These are phyloP conservation scores for Sebastes glaucus DNA, from an alignment of 2,797 vertebrate genomes.

Conservation along the genomic window DNA sequence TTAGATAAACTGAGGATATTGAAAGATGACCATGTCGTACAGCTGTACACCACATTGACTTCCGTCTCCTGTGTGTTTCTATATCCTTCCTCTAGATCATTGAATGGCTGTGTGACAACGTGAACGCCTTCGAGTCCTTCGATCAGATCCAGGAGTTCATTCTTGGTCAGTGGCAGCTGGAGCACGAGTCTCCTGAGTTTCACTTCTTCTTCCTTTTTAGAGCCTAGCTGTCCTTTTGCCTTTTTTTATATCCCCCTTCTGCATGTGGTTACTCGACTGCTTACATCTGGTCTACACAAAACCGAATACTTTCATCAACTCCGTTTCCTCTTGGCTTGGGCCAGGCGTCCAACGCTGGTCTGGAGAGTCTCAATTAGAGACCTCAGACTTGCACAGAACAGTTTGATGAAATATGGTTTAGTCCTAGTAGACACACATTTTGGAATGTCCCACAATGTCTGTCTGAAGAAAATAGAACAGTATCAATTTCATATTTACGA, in stretches of 20 bases:
- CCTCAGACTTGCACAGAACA: constrained; percentile 1
- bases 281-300: constrained; percentile 38
- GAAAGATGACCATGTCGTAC: neutral
- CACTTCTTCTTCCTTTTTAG: constrained; percentile 19
- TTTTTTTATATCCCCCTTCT: constrained; percentile 10
- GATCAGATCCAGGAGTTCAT: constrained; percentile 97
- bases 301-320: constrained; percentile 31
- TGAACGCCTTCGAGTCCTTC: constrained; percentile 86
- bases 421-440: constrained; percentile 10
- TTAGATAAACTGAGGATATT: neutral
- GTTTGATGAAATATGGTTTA: neutral
- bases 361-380: constrained; percentile 20
- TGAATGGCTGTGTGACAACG: constrained; percentile 90
- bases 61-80: constrained; percentile 35
- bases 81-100: constrained; percentile 83
- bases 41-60: neutral
- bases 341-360: too few species aligned
- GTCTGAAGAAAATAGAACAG: neutral
- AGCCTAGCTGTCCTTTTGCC: neutral
- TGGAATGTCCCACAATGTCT: neutral
- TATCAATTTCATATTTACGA: constrained; percentile 8
- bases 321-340: constrained; percentile 16
- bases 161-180: constrained; percentile 84
- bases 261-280: constrained; percentile 2
- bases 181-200: constrained; percentile 9